phyloP scores from a whole-genome alignment of 2,797 vertebrate species.

The Linurgus olivaceus region DNA sequence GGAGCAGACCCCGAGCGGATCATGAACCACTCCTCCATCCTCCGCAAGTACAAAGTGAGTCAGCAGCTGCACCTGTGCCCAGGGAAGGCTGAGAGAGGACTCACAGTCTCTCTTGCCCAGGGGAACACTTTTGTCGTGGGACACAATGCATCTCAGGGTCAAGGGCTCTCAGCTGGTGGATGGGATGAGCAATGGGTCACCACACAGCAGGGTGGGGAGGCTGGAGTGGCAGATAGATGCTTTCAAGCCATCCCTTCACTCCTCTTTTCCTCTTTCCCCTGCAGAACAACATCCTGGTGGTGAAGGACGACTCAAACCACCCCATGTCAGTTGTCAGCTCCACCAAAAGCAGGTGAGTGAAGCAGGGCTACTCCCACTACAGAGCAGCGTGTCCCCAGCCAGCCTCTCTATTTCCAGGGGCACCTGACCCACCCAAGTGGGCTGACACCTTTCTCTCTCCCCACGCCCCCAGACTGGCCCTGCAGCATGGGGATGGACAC shows the following conservation, averaged over 20 bases:
- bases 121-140: neutral
- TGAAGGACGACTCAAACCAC: constrained; percentile 88
- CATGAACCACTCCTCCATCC: constrained; percentile 95
- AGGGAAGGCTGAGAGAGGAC: fast-evolving
- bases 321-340: constrained; percentile 96
- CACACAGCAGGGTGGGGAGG: neutral
- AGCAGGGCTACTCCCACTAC: neutral
- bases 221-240: fast-evolving
- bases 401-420: neutral
- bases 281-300: constrained; percentile 92
- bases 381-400: neutral
- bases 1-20: constrained; percentile 91
- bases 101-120: neutral
- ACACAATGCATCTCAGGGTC: neutral
- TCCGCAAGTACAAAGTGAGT: constrained; percentile 93
- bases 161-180: neutral
- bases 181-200: neutral
- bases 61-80: neutral
- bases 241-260: neutral
- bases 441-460: neutral
- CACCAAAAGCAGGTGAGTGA: constrained; percentile 94
- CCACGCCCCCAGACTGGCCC: constrained; percentile 83
- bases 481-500: constrained; percentile 96
- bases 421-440: neutral
- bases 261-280: neutral